phyloP scores from a whole-genome alignment of 64 coral and sea anemone species.

The Pocillopora damicornis region DNA sequence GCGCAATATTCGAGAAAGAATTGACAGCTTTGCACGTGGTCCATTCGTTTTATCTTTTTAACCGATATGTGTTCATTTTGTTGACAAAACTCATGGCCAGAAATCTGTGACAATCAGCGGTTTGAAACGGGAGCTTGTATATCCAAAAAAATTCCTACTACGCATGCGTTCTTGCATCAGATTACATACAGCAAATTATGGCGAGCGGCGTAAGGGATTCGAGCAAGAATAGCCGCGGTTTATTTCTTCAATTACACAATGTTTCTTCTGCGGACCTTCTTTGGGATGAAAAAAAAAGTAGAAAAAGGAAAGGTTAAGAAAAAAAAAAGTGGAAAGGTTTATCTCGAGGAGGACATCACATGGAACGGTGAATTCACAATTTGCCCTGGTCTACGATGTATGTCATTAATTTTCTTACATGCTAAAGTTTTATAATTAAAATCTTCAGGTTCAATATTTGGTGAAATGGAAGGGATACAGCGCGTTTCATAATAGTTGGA shows the following conservation, averaged over 20 bases:
- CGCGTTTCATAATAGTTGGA: background rate
- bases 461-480: background rate
- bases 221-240: background rate
- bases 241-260: conserved; percentile 9
- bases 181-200: background rate
- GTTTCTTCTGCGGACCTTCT: background rate
- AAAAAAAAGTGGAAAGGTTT: background rate
- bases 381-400: background rate
- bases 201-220: background rate
- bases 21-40: no score
- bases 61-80: no score
- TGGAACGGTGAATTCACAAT: background rate
- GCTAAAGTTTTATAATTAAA: background rate
- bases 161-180: background rate
- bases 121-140: background rate
- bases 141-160: background rate
- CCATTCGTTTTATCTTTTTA: no score
- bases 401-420: background rate
- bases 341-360: background rate
- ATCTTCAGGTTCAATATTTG: background rate
- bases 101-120: background rate
- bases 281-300: background rate
- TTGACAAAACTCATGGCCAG: no score
- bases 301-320: background rate
- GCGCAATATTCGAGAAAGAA: no score